These are phyloP conservation scores for Catalaphyllia jardinei DNA, from an alignment of 64 coral and sea anemone genomes.

Conservation along the genomic window DNA sequence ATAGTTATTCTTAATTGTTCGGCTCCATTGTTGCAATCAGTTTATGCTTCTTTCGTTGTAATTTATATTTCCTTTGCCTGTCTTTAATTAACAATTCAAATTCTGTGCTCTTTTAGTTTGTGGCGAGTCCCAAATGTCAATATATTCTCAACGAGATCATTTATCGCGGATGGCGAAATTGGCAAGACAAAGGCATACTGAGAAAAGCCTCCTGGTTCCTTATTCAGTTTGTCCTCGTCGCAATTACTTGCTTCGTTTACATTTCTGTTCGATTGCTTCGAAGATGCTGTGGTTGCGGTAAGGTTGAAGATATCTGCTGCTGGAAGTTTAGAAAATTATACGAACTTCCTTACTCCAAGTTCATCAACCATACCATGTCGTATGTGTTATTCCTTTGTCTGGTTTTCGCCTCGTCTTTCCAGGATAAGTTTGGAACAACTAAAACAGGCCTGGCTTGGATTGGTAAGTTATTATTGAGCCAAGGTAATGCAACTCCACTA, in stretches of 20 bases:
- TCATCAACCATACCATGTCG: slow-evolving; percentile 18
- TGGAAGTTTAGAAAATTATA: neutral
- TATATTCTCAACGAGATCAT: neutral
- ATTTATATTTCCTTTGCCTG: neutral
- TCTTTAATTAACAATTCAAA: neutral
- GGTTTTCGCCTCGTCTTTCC: neutral
- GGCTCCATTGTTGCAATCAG: neutral
- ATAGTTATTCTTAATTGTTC: too few species aligned
- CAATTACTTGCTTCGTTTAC: neutral
- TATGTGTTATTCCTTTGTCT: slow-evolving; percentile 15
- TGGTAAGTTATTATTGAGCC: neutral
- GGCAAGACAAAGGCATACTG: neutral
- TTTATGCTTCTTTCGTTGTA: neutral
- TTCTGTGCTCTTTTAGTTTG: neutral
- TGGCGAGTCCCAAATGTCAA: neutral
- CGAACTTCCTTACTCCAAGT: slow-evolving; percentile 33
- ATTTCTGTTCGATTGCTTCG: neutral
- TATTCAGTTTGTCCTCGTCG: neutral
- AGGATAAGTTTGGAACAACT: neutral
- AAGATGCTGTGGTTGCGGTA: neutral
- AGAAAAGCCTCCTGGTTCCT: neutral
- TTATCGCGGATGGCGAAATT: neutral
- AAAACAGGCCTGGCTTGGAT: neutral
- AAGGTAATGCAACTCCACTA: neutral
- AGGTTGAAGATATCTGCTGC: neutral